A percentile compares a stretch with the other conserved stretches of the same genome.
phyloP scores from a whole-genome alignment of 2,888 invertebrate species.

The Sycophila texana region DNA sequence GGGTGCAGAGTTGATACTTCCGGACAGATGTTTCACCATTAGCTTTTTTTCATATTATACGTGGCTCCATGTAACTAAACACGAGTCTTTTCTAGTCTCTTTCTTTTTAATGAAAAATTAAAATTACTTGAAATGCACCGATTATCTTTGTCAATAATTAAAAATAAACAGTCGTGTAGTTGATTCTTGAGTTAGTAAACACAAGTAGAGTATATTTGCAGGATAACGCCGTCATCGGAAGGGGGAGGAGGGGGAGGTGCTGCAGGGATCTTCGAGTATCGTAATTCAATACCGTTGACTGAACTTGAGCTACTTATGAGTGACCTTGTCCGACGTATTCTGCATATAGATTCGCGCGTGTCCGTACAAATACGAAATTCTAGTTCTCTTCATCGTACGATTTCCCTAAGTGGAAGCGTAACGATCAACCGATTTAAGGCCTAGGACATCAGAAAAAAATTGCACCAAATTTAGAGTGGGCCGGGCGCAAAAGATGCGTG shows the following conservation, averaged over 20 bases:
- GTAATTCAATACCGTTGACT: constrained; percentile 69
- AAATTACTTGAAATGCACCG: neutral
- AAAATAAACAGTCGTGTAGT: neutral
- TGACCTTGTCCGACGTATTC: constrained; percentile 67
- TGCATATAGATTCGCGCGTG: neutral
- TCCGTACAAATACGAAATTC: neutral
- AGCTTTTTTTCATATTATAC: constrained; percentile 49
- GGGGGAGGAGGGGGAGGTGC: neutral
- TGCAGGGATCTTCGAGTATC: constrained; percentile 59
- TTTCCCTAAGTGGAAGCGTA: neutral
- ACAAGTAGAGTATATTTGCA: neutral
- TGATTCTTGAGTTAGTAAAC: neutral
- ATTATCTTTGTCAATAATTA: neutral
- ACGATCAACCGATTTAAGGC: neutral
- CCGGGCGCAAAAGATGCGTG: neutral
- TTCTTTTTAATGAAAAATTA: neutral
- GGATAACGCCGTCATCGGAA: neutral
- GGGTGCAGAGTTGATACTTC: constrained; percentile 59
- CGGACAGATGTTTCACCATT: constrained; percentile 68
- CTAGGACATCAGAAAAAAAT: neutral
- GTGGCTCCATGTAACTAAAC: neutral
- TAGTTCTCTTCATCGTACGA: neutral
- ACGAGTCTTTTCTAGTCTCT: neutral
- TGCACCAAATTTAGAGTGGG: neutral
- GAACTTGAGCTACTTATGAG: constrained; percentile 73